Conservation (phyloP, 1,140 invertebrate species). For the Nasonia vitripennis region DNA sequence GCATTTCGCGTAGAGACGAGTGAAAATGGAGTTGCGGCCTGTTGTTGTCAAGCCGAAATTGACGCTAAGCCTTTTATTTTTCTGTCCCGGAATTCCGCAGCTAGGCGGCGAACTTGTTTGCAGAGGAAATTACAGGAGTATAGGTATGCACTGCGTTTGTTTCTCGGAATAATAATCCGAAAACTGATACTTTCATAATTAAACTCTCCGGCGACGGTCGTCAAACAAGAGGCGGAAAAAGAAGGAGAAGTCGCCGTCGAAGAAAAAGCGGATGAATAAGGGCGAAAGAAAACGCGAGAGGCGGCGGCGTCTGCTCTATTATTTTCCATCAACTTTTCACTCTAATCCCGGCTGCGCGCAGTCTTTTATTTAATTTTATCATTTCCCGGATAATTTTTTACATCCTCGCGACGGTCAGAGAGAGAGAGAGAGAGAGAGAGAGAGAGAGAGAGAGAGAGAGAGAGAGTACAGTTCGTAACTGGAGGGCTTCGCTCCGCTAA, state of each 20-base stretch:
- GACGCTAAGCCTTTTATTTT: conserved; percentile 10
- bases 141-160: too few relatives aligned
- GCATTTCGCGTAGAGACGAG: not conserved
- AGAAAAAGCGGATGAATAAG: conserved; percentile 4
- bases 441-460: not conserved
- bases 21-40: conserved; percentile 5
- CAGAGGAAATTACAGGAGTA: too few relatives aligned
- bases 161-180: too few relatives aligned
- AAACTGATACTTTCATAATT: not conserved
- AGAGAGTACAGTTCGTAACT: not conserved
- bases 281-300: conserved; percentile 19
- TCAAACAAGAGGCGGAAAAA: conserved; percentile 41
- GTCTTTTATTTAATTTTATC: conserved; percentile 36
- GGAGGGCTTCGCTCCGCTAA: not conserved
- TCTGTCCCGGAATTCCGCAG: not conserved
- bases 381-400: conserved; percentile 30
- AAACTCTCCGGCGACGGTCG: not conserved
- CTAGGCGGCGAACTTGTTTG: too few relatives aligned
- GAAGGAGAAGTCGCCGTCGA: not conserved
- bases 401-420: not conserved
- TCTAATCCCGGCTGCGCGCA: not conserved
- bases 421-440: not conserved
- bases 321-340: conserved; percentile 43
- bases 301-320: conserved; percentile 28
- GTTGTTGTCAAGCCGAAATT: not conserved